Evolutionary conservation across 2,113 vertebrate species (phyloP).

Genomic region (Leptobrachium leishanense): DNA sequence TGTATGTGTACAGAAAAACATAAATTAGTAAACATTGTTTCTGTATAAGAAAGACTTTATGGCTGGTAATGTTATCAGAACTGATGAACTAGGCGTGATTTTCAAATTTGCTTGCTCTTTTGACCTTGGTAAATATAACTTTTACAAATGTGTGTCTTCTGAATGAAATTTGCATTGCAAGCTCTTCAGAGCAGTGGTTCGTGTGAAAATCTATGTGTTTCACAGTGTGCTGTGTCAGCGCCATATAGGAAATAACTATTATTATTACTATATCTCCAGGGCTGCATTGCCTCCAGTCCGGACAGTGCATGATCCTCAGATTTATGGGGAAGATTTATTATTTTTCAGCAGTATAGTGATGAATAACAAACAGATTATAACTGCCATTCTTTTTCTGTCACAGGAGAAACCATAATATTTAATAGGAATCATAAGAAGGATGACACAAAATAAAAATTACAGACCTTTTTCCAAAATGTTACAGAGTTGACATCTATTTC

Average conservation of each 20-base stretch:
- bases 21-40: too few relatives aligned
- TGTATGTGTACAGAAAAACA: too few relatives aligned
- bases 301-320: slow-evolving; percentile 5
- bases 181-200: not conserved
- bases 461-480: too few relatives aligned
- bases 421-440: not conserved
- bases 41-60: too few relatives aligned
- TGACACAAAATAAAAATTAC: too few relatives aligned
- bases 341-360: not conserved
- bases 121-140: slow-evolving; percentile 3
- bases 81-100: not conserved
- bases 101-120: not conserved
- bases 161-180: slow-evolving; percentile 10
- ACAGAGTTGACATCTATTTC: too few relatives aligned
- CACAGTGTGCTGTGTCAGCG: slow-evolving; percentile 10
- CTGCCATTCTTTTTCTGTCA: not conserved
- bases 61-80: not conserved
- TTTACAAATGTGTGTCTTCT: not conserved
- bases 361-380: not conserved
- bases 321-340: slow-evolving; percentile 14
- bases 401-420: not conserved
- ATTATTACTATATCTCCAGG: slow-evolving; percentile 25
- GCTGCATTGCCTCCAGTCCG: not conserved
- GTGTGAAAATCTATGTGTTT: slow-evolving; percentile 5
- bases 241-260: slow-evolving; percentile 23